Evolutionary conservation across 2,888 invertebrate species (phyloP), one percentile per base, ranked within the genome.

Genomic region (Epinotia demarniana): DNA sequence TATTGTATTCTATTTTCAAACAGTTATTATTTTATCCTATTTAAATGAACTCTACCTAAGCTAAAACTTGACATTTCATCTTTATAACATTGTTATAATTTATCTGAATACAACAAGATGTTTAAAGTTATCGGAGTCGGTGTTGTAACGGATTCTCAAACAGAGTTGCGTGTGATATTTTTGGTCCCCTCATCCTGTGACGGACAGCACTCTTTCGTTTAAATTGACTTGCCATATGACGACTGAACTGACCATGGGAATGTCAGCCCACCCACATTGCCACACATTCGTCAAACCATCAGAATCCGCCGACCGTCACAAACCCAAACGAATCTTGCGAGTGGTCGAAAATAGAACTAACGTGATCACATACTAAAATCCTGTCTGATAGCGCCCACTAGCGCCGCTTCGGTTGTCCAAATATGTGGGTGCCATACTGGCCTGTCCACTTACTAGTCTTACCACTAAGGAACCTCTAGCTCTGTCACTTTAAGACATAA

Each of bases 231-330:
- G 19, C 3, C 27, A 60, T 27, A 27, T 23, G 57, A 46, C n/a
- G 46, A n/a, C 11, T 16, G 5, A 9, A 23, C 13, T 60, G n/a
- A 27, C 39, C 27, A 46, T 69, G 69, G 69, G 46, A 69, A 60
- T n/a, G 16, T 6, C 43, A 19, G 33, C 43, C 69, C 58, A 69
- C 69, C 69, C 69, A 69, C 69, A 19, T 19, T 16, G 58, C 16
- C 43, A 60, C 11, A 60, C 13, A 39, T 33, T 39, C 39, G 39
- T 39, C 62, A 62, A n/a, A 62, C n/a, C 16, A 33, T 27, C 33
- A 39, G 18, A 62, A 39, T 11, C 18, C 39, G 39, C 39, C 62
- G n/a, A 3, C 6, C n/a, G 62, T 62, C 62, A 18, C 39, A 62
- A 33, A 18, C 39, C n/a, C 33, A n/a, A 33, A 18, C n/a, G 11